Base-by-base conservation (phyloP, 2,888 invertebrate species). In the Idaea aversata region DNA sequence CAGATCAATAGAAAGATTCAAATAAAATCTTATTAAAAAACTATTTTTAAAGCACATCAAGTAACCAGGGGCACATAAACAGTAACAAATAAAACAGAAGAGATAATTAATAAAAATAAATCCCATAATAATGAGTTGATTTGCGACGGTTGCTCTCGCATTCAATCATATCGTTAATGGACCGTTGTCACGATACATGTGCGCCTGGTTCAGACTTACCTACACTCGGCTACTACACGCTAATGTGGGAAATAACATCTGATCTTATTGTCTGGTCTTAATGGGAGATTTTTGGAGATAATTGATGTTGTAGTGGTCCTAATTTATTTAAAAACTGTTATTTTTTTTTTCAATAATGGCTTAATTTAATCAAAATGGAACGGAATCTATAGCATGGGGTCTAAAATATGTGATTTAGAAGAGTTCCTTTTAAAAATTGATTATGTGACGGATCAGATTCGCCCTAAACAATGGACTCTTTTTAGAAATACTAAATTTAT, bases 71-170 rank as follows among this genome's bases (percentile, higher is more conserved):
- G 7, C 47, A 47, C 47, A 47, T 47, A 47, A 47, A 47, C 47
- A 47, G 47, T 47, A 47, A 13, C 47, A 47, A 47, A 47, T 47
- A 10, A 47, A 47, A 47, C 47, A 47, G 13, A 10, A 10, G 2
- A 47, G 47, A 47, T 47, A 47, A 47, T 47, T 47, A 47, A 47
- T 47, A 47, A 47, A 47, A 47, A 47, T 47, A 47, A 47, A 47
- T 47, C 47, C 47, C 47, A 47, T 47, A 13, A 47, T 47, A 47
- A 47, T 47, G 47, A 47, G 47, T 47, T 7, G 13, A 47, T 47
- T 47, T 10, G 47, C 47, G 47, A 47, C 47, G 47, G 47, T 10
- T 47, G 7, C 47, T 47, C 47, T 13, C 47, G 47, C 47, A 47
- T 13, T 47, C 47, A 7, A 47, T 47, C 47, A 47, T 47, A 13